These are phyloP conservation scores for Corbicula japonica DNA, from an alignment of 2,888 invertebrate species.

Conservation along the genomic window DNA sequence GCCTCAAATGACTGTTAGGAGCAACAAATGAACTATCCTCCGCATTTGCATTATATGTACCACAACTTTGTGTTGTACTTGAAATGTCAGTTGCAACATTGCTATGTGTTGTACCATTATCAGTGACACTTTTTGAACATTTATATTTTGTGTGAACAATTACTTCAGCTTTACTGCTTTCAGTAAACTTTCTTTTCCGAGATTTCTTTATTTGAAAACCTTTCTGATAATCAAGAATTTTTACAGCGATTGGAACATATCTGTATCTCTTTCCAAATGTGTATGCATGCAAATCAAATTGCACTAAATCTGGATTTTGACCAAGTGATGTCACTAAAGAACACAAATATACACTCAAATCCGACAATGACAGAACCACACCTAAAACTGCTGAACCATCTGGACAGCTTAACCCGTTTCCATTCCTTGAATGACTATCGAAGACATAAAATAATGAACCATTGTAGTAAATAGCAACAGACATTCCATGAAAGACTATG, in stretches of 20 bases:
- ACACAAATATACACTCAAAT: background rate
- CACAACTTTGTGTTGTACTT: background rate
- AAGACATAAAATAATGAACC: conserved; percentile 12
- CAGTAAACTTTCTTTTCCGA: too few species aligned
- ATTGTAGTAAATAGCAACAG: conserved; percentile 1
- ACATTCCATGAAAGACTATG: conserved; percentile 15
- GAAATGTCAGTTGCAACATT: background rate
- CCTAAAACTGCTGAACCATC: conserved; percentile 17
- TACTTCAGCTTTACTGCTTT: too few species aligned
- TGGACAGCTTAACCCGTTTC: conserved; percentile 8
- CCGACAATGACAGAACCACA: background rate
- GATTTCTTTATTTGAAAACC: background rate
- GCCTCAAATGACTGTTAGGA: conserved; percentile 5
- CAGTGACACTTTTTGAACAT: too few species aligned
- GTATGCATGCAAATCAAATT: conserved; percentile 28
- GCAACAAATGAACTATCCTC: background rate
- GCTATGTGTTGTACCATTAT: background rate
- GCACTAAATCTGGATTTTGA: background rate
- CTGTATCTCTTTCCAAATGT: background rate
- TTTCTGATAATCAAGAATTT: background rate
- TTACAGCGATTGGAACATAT: background rate
- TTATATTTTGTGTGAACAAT: too few species aligned
- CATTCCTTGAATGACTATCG: conserved; percentile 32
- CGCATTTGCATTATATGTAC: background rate
- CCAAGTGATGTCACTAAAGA: background rate